Evolutionary conservation across 2,113 vertebrate genomes (phyloP).

Genomic region (Meles meles): DNA sequence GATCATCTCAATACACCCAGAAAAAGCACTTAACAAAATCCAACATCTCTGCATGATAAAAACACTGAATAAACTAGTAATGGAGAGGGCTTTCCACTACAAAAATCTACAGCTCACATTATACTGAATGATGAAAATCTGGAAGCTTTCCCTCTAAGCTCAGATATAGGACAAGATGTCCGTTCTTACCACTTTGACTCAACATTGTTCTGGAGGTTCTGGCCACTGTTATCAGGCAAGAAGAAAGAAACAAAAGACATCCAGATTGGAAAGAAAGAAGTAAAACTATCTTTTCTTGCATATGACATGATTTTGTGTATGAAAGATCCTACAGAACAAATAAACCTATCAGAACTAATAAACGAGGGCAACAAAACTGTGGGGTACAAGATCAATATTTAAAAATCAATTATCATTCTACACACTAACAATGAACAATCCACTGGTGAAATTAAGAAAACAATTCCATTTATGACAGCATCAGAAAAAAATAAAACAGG

Average conservation of each 20-base stretch:
- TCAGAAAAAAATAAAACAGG: not conserved
- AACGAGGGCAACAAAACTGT: not conserved
- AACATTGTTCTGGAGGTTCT: not conserved
- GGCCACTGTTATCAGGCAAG: not conserved
- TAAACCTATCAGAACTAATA: not conserved
- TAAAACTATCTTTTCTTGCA: not conserved
- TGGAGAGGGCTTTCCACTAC: not conserved
- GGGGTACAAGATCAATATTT: not conserved
- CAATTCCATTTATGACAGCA: not conserved
- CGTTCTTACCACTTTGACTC: not conserved
- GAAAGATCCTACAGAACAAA: not conserved
- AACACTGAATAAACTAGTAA: not conserved
- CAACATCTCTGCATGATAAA: not conserved
- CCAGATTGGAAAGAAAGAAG: not conserved
- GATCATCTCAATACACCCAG: not conserved
- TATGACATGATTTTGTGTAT: not conserved
- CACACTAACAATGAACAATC: not conserved
- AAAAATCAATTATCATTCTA: not conserved
- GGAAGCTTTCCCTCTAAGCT: not conserved
- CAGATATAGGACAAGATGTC: not conserved
- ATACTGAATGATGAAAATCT: not conserved
- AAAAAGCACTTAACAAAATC: not conserved
- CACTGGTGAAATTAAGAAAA: slow-evolving; percentile 3
- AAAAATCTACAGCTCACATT: not conserved
- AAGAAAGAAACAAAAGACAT: not conserved